These are phyloP conservation scores for Cassiopea andromeda DNA, from an alignment of 30 jellyfish, hydroid and myxozoan species.

Conservation along the genomic window DNA sequence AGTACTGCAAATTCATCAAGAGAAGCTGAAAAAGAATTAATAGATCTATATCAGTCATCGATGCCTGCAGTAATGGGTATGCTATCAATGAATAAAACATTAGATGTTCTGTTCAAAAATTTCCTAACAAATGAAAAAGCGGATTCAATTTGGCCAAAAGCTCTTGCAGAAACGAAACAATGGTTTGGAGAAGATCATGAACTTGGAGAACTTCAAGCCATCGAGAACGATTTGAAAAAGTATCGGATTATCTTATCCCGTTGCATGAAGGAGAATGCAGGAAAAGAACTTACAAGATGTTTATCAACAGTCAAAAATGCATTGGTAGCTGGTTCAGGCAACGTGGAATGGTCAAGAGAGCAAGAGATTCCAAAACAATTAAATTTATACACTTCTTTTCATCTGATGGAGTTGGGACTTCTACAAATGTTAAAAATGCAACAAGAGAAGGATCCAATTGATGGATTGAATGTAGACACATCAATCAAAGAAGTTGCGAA, in stretches of 20 bases:
- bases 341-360: conserved; percentile 61
- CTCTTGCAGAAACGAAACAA: conserved; percentile 37
- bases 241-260: conserved; percentile 21
- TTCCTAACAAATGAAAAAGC: conserved; percentile 39
- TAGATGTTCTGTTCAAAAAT: conserved; percentile 15
- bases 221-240: conserved; percentile 37
- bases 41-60: conserved; percentile 38
- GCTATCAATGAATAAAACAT: conserved; percentile 40
- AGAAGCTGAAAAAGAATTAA: background rate
- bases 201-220: conserved; percentile 26
- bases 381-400: conserved; percentile 28
- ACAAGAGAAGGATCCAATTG: conserved; percentile 42
- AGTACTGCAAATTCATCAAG: background rate
- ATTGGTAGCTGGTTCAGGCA: conserved; percentile 37
- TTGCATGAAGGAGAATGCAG: conserved; percentile 49
- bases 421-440: conserved; percentile 65
- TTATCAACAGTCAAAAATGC: conserved; percentile 51
- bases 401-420: conserved; percentile 46
- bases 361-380: conserved; percentile 54
- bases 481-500: conserved; percentile 55
- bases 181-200: conserved; percentile 63
- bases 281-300: conserved; percentile 58
- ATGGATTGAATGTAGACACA: conserved; percentile 32
- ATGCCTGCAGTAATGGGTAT: conserved; percentile 79
- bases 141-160: conserved; percentile 68